phyloP scores from a whole-genome alignment of 2,797 vertebrate genomes.

The Eulemur albifrons region DNA sequence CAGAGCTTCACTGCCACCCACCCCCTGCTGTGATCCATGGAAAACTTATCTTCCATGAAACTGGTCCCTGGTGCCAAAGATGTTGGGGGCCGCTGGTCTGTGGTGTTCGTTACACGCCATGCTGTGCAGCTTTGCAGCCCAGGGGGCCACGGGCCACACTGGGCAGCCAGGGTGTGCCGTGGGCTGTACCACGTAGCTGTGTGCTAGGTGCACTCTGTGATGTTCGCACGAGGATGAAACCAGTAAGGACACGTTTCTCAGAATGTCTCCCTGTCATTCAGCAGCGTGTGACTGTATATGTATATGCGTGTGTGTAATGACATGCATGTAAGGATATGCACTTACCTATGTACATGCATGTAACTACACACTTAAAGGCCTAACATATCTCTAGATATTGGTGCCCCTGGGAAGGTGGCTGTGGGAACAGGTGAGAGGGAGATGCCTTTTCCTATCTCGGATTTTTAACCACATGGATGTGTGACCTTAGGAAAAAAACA shows the following conservation, averaged over 20 bases:
- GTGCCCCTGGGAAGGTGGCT: background rate
- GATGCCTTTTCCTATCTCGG: background rate
- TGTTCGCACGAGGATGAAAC: background rate
- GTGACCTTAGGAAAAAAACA: background rate
- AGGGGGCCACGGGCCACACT: background rate
- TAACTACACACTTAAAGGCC: fast-evolving
- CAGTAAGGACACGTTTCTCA: background rate
- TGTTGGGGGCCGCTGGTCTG: background rate
- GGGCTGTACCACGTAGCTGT: background rate
- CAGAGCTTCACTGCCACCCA: too few species aligned
- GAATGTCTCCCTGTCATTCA: background rate
- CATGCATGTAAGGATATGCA: fast-evolving
- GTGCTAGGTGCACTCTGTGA: too few species aligned
- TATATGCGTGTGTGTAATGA: too few species aligned
- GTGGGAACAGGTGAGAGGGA: background rate
- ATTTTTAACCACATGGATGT: background rate
- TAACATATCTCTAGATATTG: background rate
- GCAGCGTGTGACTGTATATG: background rate
- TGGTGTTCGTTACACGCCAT: background rate
- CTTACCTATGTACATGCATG: too few species aligned
- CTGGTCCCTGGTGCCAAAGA: too few species aligned
- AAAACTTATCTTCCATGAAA: too few species aligned
- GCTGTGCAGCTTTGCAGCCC: background rate
- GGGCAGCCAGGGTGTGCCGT: background rate
- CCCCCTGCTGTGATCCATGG: too few species aligned